These are phyloP conservation scores for Acrocera orbiculus DNA, from an alignment of 2,888 invertebrate species.

Conservation along the genomic window DNA sequence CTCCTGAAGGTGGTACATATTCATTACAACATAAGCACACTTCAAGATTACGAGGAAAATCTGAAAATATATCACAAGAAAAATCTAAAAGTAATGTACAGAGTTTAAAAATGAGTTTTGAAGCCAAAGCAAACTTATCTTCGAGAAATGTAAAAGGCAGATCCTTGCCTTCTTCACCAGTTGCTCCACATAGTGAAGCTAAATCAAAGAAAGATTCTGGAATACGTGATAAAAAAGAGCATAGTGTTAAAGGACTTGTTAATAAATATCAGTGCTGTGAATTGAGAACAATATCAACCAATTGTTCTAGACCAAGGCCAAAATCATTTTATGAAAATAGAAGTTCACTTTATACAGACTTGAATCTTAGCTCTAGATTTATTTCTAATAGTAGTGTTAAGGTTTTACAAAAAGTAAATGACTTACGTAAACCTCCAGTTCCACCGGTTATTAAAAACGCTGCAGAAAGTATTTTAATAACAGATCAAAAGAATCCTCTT, in stretches of 20 bases:
- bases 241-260: constrained; percentile 55
- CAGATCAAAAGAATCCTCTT: too few species aligned
- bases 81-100: constrained; percentile 55
- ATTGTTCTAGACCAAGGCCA: constrained; percentile 4
- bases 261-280: constrained; percentile 47
- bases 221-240: constrained; percentile 35
- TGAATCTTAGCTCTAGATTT: neutral
- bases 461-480: constrained; percentile 18
- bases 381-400: neutral
- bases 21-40: constrained; percentile 12
- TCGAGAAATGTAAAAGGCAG: constrained; percentile 27
- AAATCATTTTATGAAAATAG: constrained; percentile 25
- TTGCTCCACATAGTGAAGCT: constrained; percentile 34
- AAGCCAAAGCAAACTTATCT: constrained; percentile 42
- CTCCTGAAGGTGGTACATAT: constrained; percentile 37
- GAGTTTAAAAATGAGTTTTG: constrained; percentile 75
- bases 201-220: constrained; percentile 2
- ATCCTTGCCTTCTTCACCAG: constrained; percentile 46
- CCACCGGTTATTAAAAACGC: constrained; percentile 22
- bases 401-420: constrained; percentile 18
- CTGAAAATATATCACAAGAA: constrained; percentile 10
- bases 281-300: constrained; percentile 17
- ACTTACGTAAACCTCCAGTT: constrained; percentile 30
- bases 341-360: constrained; percentile 9
- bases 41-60: constrained; percentile 5